phyloP scores from a whole-genome alignment of 1,140 invertebrate species.

The Drosophila pectinifera region DNA sequence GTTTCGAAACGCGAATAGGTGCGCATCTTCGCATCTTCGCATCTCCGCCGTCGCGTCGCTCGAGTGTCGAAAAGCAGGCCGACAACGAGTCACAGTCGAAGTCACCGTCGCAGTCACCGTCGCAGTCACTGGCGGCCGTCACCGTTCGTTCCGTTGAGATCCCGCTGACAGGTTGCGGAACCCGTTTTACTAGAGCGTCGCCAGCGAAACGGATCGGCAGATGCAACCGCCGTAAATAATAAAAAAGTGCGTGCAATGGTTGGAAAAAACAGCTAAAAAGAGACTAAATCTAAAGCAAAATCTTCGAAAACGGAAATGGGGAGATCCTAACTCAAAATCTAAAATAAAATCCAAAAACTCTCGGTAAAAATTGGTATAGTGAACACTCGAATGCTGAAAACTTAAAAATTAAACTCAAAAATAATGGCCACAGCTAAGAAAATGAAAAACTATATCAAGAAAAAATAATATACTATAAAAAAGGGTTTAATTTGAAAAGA shows the following conservation, averaged over 20 bases:
- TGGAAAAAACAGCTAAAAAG: slow-evolving; percentile 14
- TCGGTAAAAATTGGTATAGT: background rate
- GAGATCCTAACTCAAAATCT: background rate
- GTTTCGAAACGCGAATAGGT: slow-evolving; percentile 80
- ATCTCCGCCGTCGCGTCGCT: slow-evolving; percentile 28
- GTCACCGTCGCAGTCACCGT: slow-evolving; percentile 19
- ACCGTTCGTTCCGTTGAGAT: slow-evolving; percentile 46
- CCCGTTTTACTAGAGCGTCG: slow-evolving; percentile 56
- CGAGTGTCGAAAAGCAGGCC: slow-evolving; percentile 19
- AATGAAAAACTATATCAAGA: background rate
- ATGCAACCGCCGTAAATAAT: slow-evolving; percentile 34
- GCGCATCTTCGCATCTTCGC: slow-evolving; percentile 59
- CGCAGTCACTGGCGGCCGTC: slow-evolving; percentile 42
- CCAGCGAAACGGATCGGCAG: slow-evolving; percentile 41
- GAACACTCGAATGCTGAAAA: background rate
- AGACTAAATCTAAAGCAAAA: slow-evolving; percentile 1
- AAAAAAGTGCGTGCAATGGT: slow-evolving; percentile 60
- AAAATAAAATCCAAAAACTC: slow-evolving; percentile 5
- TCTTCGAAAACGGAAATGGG: background rate
- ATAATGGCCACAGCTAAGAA: background rate
- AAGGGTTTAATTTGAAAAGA: background rate
- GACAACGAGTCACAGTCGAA: slow-evolving; percentile 37
- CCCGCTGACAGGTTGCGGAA: slow-evolving; percentile 74
- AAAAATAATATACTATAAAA: background rate
- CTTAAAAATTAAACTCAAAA: background rate